phyloP scores from a whole-genome alignment of 2,888 invertebrate species.

The Masnerella sp. region DNA sequence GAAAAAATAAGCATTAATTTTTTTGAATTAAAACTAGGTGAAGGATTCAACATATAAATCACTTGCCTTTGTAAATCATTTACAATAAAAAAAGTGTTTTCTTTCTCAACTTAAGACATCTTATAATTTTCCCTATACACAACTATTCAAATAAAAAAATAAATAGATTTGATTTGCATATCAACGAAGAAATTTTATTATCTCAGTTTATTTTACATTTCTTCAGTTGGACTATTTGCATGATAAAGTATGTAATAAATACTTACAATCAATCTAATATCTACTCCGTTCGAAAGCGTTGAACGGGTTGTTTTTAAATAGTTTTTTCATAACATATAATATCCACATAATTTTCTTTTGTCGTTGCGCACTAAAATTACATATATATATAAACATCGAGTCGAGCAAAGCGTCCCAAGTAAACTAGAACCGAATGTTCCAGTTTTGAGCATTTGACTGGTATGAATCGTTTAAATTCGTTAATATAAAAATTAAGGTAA shows the following conservation, averaged over 20 bases:
- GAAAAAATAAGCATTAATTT: constrained; percentile 37
- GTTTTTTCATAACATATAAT: constrained; percentile 48
- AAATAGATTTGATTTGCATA: constrained; percentile 8
- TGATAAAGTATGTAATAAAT: constrained; percentile 56
- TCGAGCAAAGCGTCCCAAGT: constrained; percentile 45
- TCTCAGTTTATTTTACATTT: constrained; percentile 52
- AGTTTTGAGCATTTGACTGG: constrained; percentile 28
- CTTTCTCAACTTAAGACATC: not conserved
- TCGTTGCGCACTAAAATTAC: constrained; percentile 52
- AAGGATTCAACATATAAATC: constrained; percentile 45
- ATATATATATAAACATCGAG: constrained; percentile 47
- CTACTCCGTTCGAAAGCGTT: constrained; percentile 28
- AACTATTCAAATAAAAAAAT: not conserved
- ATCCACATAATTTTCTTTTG: constrained; percentile 49
- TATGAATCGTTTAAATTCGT: not conserved
- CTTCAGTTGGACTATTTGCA: constrained; percentile 56
- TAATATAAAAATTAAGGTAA: constrained; percentile 15
- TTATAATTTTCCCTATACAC: no score
- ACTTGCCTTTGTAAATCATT: not conserved
- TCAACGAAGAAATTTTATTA: constrained; percentile 56
- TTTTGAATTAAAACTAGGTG: constrained; percentile 35
- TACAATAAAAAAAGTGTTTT: not conserved
- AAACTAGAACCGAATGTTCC: constrained; percentile 17
- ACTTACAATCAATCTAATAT: constrained; percentile 55
- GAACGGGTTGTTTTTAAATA: constrained; percentile 46